Percentiles rank a stretch among this genome's conserved stretches.
These are phyloP conservation scores for Odontomachus brunneus DNA, from an alignment of 1,140 invertebrate genomes.

Conservation along the genomic window DNA sequence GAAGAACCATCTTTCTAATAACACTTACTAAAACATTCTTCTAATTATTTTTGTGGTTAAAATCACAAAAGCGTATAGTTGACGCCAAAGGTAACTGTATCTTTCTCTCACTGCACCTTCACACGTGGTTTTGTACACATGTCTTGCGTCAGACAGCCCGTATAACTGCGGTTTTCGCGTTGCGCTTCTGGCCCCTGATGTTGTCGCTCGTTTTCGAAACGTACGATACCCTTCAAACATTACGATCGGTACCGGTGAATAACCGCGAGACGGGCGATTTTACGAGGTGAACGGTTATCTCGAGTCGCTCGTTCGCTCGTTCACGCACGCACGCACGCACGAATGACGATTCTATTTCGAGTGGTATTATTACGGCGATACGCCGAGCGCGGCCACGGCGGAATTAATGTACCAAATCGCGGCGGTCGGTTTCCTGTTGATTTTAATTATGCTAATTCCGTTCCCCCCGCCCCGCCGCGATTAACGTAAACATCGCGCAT, in stretches of 20 bases:
- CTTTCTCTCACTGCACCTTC: too few species aligned
- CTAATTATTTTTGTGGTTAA: too few species aligned
- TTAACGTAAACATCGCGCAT: constrained; percentile 36
- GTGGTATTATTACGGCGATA: constrained; percentile 42
- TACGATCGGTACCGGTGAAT: constrained; percentile 13
- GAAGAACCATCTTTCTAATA: too few species aligned
- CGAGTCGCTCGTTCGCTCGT: not conserved
- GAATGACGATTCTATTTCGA: constrained; percentile 46
- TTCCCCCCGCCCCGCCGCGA: constrained; percentile 22
- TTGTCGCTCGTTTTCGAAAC: not conserved
- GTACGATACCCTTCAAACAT: not conserved
- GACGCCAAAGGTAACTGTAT: too few species aligned
- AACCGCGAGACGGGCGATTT: constrained; percentile 22
- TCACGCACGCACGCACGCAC: not conserved
- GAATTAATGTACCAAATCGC: constrained; percentile 58
- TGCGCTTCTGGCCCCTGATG: too few species aligned
- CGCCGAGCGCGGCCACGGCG: not conserved
- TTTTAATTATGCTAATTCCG: constrained; percentile 57
- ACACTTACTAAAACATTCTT: too few species aligned
- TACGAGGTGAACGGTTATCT: constrained; percentile 23
- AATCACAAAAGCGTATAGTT: too few species aligned
- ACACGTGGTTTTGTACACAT: too few species aligned
- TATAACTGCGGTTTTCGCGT: too few species aligned
- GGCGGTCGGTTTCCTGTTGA: constrained; percentile 43
- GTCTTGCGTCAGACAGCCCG: too few species aligned